These are phyloP conservation scores for Prionailurus bengalensis DNA, from an alignment of 2,113 vertebrate genomes.

Conservation along the genomic window DNA sequence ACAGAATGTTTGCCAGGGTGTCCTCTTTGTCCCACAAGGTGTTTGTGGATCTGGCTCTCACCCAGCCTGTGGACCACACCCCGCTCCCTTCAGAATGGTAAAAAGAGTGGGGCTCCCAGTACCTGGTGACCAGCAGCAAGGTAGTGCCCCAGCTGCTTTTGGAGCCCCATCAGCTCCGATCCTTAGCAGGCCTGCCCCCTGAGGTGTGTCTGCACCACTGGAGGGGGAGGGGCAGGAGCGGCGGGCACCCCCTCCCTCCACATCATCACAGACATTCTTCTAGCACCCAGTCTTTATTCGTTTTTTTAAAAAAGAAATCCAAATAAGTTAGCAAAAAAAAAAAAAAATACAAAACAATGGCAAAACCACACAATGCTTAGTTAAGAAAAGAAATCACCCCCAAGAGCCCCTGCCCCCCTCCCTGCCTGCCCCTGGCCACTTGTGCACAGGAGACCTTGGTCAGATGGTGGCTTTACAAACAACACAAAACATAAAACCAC, in stretches of 20 bases:
- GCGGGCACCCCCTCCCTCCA: not conserved
- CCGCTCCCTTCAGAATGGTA: no score
- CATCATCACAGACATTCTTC: slow-evolving; percentile 75
- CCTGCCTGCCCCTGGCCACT: slow-evolving; percentile 63
- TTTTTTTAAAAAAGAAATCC: slow-evolving; percentile 97
- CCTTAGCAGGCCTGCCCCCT: not conserved
- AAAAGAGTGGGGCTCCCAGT: not conserved
- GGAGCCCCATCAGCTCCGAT: not conserved
- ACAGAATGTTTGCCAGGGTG: accelerated
- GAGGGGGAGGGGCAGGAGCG: not conserved
- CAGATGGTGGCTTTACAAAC: slow-evolving; percentile 91
- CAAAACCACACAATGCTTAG: slow-evolving; percentile 92
- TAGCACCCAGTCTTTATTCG: slow-evolving; percentile 96
- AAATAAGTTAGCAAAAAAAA: slow-evolving; percentile 93
- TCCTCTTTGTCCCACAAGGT: accelerated
- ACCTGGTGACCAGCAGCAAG: not conserved
- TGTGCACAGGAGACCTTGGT: slow-evolving; percentile 90
- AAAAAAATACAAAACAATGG: slow-evolving; percentile 82
- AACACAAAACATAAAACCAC: slow-evolving; percentile 73
- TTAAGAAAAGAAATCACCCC: slow-evolving; percentile 85
- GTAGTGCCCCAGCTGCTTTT: not conserved
- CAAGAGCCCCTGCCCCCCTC: not conserved
- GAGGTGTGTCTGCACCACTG: not conserved
- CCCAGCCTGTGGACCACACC: not conserved
- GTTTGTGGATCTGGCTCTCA: not conserved